Conservation (phyloP, 2,797 vertebrate species). For the Sebastes itinus region DNA sequence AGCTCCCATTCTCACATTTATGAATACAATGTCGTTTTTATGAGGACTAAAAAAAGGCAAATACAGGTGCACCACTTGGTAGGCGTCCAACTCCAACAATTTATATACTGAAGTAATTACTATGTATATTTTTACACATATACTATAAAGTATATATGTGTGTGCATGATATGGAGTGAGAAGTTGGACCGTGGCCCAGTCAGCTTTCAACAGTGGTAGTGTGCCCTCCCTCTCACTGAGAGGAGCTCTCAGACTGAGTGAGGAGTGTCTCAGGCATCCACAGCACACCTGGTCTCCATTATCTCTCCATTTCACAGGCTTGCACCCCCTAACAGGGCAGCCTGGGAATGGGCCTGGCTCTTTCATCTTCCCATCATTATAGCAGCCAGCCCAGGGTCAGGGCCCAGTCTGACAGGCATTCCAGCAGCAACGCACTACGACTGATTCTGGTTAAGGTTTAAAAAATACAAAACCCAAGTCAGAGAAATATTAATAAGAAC, state of each 20-base stretch:
- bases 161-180: not conserved
- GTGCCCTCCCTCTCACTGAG: conserved; percentile 72
- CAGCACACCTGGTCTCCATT: conserved; percentile 90
- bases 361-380: conserved; percentile 90
- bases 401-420: conserved; percentile 84
- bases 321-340: conserved; percentile 84
- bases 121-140: not conserved
- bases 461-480: conserved; percentile 69
- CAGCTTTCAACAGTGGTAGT: conserved; percentile 53
- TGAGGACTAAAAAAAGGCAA: not conserved
- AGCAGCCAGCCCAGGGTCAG: conserved; percentile 85
- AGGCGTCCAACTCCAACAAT: conserved; percentile 1
- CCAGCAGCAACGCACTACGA: conserved; percentile 82
- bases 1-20: conserved; percentile 1
- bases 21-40: conserved; percentile 3
- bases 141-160: not conserved
- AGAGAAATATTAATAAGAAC: conserved; percentile 81
- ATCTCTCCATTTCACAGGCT: conserved; percentile 88
- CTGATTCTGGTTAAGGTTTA: conserved; percentile 82
- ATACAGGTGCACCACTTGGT: not conserved
- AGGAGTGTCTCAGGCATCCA: conserved; percentile 81
- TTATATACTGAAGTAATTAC: not conserved
- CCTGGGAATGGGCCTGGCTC: conserved; percentile 86
- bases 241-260: conserved; percentile 81
- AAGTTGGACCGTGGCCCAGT: conserved; percentile 12